These are phyloP conservation scores for Lytechinus pictus DNA, from an alignment of 35 echinoderm and acorn worm genomes.

Conservation along the genomic window DNA sequence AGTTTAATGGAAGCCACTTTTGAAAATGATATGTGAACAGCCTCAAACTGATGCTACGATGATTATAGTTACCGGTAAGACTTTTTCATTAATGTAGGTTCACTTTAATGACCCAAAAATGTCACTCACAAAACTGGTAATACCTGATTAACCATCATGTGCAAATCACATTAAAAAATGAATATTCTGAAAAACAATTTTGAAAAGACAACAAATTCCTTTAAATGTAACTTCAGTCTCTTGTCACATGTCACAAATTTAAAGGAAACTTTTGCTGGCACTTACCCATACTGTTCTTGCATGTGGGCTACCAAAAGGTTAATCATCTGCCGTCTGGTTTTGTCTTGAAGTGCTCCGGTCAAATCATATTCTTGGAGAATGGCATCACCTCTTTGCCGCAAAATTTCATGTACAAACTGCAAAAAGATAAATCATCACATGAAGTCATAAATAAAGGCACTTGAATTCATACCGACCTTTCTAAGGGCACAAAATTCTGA, in stretches of 20 bases:
- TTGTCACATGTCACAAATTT: not conserved
- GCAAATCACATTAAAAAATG: not conserved
- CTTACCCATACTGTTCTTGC: slow-evolving; percentile 6
- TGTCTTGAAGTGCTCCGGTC: not conserved
- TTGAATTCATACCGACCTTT: not conserved
- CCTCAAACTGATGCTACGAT: no score
- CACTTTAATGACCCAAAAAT: no score
- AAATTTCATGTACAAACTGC: not conserved
- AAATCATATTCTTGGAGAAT: not conserved
- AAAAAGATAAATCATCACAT: not conserved
- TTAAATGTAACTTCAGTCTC: no score
- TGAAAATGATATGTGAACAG: no score
- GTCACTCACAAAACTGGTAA: no score
- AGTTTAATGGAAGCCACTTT: no score
- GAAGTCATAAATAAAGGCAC: not conserved
- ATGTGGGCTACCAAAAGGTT: slow-evolving; percentile 30
- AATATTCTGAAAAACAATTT: not conserved
- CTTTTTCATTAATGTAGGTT: no score
- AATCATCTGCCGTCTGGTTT: slow-evolving; percentile 21
- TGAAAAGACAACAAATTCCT: not conserved
- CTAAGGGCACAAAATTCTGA: not conserved
- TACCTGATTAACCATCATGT: no score
- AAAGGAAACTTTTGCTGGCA: slow-evolving; percentile 25
- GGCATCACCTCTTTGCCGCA: not conserved
- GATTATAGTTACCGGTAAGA: no score